Conservation (phyloP, 2,797 vertebrate species). For the Eulemur albifrons region DNA sequence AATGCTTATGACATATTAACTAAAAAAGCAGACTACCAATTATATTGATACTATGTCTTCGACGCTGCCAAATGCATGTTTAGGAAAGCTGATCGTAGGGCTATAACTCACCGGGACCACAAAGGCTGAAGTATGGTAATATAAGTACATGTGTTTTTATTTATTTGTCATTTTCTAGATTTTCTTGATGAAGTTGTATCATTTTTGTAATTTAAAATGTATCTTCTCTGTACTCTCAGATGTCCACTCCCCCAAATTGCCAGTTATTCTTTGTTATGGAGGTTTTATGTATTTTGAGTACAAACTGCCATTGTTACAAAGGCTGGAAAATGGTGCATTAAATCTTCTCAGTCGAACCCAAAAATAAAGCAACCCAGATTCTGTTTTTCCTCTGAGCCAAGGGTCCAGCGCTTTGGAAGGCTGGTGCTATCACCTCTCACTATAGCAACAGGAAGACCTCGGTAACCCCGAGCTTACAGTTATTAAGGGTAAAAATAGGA, state of each 20-base stretch:
- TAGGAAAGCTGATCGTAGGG: neutral
- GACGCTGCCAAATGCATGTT: neutral
- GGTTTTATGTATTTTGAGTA: slow-evolving; percentile 30
- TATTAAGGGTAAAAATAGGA: slow-evolving; percentile 80
- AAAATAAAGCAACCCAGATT: slow-evolving; percentile 71
- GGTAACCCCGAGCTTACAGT: slow-evolving; percentile 79
- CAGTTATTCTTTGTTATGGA: neutral
- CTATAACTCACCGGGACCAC: neutral
- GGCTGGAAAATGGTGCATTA: slow-evolving; percentile 38
- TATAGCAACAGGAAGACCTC: slow-evolving; percentile 87
- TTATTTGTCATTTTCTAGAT: neutral
- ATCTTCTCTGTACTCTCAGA: neutral
- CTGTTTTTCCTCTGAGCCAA: slow-evolving; percentile 75
- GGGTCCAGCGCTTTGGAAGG: slow-evolving; percentile 71
- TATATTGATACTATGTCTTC: neutral
- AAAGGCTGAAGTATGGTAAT: neutral
- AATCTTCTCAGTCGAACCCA: slow-evolving; percentile 59
- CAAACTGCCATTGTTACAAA: neutral
- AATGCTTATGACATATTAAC: neutral
- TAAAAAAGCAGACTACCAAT: neutral
- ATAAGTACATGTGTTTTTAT: neutral
- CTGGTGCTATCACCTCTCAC: slow-evolving; percentile 83
- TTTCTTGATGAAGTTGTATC: neutral
- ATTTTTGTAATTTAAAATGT: slow-evolving; percentile 7
- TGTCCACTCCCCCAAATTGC: neutral